Conservation (phyloP, 2,113 vertebrate genomes). For the Nestor notabilis region DNA sequence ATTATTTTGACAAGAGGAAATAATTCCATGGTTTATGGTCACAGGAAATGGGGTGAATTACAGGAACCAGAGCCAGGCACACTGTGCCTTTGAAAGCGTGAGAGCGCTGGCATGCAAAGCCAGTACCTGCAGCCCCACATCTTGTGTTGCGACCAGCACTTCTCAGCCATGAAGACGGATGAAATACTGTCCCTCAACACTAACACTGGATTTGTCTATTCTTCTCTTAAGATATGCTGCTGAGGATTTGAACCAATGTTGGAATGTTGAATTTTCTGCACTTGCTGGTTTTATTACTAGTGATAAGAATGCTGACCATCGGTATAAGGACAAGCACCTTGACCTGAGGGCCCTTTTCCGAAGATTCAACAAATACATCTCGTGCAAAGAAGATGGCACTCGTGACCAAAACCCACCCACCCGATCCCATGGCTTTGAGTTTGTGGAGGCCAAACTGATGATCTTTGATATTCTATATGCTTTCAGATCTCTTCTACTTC, state of each 20-base stretch:
- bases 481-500: not conserved
- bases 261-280: too few species aligned
- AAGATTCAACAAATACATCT: too few species aligned
- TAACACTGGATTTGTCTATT: not conserved
- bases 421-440: not conserved
- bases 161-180: not conserved
- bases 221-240: not conserved
- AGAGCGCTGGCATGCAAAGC: not conserved
- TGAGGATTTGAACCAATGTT: not conserved
- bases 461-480: not conserved
- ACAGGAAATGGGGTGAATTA: constrained; percentile 21
- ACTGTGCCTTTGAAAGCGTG: not conserved
- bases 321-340: too few species aligned
- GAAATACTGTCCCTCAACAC: not conserved
- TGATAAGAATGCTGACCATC: too few species aligned
- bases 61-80: not conserved
- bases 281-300: too few species aligned
- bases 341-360: too few species aligned
- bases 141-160: not conserved
- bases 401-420: too few species aligned
- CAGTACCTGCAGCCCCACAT: not conserved
- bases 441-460: not conserved
- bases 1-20: not conserved
- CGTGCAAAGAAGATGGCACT: too few species aligned
- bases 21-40: not conserved